These are phyloP conservation scores for Lycopodina hypogea DNA, from an alignment of 37 sponge, comb jelly and placozoan genomes.

Conservation along the genomic window DNA sequence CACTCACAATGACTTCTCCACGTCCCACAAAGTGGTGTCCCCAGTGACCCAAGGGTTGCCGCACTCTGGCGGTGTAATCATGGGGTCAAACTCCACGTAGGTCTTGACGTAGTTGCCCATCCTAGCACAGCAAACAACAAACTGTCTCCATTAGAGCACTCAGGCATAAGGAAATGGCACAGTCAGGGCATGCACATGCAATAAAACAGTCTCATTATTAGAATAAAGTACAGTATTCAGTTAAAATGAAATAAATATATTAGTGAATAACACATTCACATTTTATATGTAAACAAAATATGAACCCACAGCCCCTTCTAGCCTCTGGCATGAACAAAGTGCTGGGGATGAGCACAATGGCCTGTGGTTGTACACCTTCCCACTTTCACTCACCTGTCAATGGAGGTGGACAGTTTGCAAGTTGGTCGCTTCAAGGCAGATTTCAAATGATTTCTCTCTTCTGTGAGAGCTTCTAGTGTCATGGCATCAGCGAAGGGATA, in stretches of 20 bases:
- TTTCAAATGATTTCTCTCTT: slow-evolving; percentile 17
- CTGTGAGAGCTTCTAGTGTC: slow-evolving; percentile 9
- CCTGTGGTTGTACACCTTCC: too few species aligned
- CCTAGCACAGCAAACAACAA: slow-evolving; percentile 13
- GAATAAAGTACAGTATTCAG: background rate
- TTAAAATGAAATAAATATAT: background rate
- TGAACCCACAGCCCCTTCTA: too few species aligned
- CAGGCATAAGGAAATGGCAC: too few species aligned
- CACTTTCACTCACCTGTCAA: slow-evolving; percentile 49
- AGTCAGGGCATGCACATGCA: background rate
- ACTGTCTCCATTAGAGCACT: too few species aligned
- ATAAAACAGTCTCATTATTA: background rate
- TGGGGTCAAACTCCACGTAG: slow-evolving; percentile 68
- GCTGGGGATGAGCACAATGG: too few species aligned
- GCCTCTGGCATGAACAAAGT: too few species aligned
- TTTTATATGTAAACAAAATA: too few species aligned
- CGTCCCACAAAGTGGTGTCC: slow-evolving; percentile 45
- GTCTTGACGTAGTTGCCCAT: slow-evolving; percentile 14
- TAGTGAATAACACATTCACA: background rate
- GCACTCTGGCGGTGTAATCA: slow-evolving; percentile 30
- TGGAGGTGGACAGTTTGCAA: slow-evolving; percentile 42
- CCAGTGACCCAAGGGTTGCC: slow-evolving; percentile 72
- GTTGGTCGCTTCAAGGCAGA: background rate
- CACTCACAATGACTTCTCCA: slow-evolving; percentile 62
- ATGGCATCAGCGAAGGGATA: background rate